Conservation (phyloP, 2,797 vertebrate genomes). For the Calcarius lapponicus region DNA sequence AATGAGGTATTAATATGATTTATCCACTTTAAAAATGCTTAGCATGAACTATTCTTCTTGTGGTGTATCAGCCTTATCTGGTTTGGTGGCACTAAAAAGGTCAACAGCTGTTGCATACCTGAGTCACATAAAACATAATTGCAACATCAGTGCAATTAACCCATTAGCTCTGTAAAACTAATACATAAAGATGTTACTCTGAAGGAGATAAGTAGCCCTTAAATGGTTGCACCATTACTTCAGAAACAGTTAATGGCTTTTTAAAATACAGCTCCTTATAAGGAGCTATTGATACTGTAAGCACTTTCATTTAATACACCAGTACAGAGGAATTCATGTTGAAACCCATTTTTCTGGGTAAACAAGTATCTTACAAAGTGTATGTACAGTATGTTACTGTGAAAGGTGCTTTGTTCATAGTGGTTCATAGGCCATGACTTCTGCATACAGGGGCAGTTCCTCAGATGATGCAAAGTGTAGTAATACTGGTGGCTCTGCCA, state of each 20-base stretch:
- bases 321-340: neutral
- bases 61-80: neutral
- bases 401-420: neutral
- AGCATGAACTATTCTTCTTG: neutral
- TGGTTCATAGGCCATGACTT: neutral
- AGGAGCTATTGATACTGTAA: neutral
- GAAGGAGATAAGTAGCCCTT: neutral
- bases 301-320: neutral
- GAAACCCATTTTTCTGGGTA: neutral
- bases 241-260: neutral
- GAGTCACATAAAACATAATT: neutral
- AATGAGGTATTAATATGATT: conserved; percentile 21
- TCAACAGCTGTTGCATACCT: neutral
- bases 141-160: neutral
- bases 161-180: neutral
- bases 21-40: conserved; percentile 4
- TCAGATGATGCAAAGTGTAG: neutral
- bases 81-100: neutral
- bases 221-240: neutral
- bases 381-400: neutral
- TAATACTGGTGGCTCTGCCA: neutral
- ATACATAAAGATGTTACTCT: neutral
- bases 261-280: neutral
- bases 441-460: neutral
- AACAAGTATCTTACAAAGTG: neutral